Base-by-base conservation (phyloP, 2,797 vertebrate genomes). In the Triplophysa bombifrons region DNA sequence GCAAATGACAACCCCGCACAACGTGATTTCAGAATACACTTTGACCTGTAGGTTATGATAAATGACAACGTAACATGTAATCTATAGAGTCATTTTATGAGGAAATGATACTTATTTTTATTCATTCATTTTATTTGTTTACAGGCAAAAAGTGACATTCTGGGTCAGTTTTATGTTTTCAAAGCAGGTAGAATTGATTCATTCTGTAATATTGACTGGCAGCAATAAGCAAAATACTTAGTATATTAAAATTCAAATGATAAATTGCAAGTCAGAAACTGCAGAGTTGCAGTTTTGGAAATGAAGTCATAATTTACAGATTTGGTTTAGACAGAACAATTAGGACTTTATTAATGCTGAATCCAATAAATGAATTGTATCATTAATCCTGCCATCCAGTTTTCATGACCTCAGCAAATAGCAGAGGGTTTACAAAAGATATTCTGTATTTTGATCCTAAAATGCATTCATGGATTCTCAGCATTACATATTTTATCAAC, bases 301-400 rank as follows among this genome's bases (percentile, higher is more conserved):
- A 82, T 53, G 76, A 84, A 76, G 77, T 68, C 55, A 64, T 80
- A 82, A 82, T 82, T 82, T 80, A 73, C 63, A 41, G 53, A 73
- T 66, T 72, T 41, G 55, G 67, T 80, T 83, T 53, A 56, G 78
- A 77, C 72, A 44, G 48, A 75, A 80, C 69, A 85, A 83, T 83
- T 80, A 55, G 60, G 67, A 63, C 34, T 74, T 76, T 70, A 74
- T 69, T 74, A 82, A 75, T 81, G 71, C 69, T 78, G 48, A 78
- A 85, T 71, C 27, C 51, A 80, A 50, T 61, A 66, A 80, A 66
- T 50, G 41, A 67, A 51, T 53, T 22, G 22, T 22, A 60, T 48
- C 55, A 68, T 74, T 66, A 67, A 67, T 74, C 41, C 41, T 22
- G 38, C 63, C 48, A 34, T 27, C 46, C 10, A 10, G 51, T 9